A percentile compares a stretch with the other conserved stretches of the same genome.
Evolutionary conservation across 2,888 invertebrate genomes (phyloP).

Genomic region (Poecilus cupreus): DNA sequence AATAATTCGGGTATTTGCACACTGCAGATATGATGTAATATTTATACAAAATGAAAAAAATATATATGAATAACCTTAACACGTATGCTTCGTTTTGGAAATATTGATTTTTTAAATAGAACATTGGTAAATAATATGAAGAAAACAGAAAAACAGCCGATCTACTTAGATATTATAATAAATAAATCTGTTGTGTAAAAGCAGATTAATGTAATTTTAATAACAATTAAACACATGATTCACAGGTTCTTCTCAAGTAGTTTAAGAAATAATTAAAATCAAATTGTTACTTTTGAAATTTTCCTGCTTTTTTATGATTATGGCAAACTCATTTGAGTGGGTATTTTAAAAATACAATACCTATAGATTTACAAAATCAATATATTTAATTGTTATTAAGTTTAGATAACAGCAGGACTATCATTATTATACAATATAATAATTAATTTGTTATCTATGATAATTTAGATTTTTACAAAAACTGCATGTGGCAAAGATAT

Average conservation of each 20-base stretch:
- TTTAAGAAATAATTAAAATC: too few species aligned
- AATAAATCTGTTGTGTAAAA: too few species aligned
- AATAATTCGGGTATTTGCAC: conserved; percentile 20
- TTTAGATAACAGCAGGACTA: background rate
- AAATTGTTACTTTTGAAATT: too few species aligned
- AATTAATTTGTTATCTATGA: background rate
- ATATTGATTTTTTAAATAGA: background rate
- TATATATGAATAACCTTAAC: background rate
- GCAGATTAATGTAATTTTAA: too few species aligned
- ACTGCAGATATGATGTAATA: conserved; percentile 1
- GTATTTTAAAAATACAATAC: too few species aligned
- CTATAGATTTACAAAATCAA: background rate
- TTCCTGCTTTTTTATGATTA: too few species aligned
- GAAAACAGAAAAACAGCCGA: too few species aligned
- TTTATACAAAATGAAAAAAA: background rate
- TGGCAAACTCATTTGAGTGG: too few species aligned
- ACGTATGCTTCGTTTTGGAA: background rate
- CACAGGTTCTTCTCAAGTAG: too few species aligned
- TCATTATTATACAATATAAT: background rate
- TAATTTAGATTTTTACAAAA: background rate
- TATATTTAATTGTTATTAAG: background rate
- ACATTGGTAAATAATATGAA: background rate
- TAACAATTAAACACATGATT: too few species aligned
- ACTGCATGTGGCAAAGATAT: background rate
- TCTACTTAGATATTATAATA: too few species aligned